Evolutionary conservation across 2,888 invertebrate genomes (phyloP).

Genomic region (Microctonus brassicae): DNA sequence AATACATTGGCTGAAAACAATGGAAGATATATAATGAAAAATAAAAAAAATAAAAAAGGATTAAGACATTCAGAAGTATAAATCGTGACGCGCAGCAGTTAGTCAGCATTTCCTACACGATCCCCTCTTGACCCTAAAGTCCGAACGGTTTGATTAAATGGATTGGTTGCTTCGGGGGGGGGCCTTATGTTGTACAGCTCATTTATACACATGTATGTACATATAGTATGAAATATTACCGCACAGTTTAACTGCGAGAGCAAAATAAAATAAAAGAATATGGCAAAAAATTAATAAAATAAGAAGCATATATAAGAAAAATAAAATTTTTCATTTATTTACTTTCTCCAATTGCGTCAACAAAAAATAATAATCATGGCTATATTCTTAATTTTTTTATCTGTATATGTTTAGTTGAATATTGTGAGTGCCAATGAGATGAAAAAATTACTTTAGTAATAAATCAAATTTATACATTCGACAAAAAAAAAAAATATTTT

Average conservation of each 20-base stretch:
- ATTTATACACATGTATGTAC: background rate
- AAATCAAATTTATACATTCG: no score
- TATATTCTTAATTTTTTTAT: background rate
- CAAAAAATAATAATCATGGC: background rate
- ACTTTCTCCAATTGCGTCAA: background rate
- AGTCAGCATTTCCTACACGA: background rate
- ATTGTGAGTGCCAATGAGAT: background rate
- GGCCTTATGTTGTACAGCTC: background rate
- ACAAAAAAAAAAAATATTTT: background rate
- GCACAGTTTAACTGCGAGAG: background rate
- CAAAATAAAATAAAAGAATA: background rate
- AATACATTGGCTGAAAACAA: no score
- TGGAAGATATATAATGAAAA: no score
- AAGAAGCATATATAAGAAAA: background rate
- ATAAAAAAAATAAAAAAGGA: background rate
- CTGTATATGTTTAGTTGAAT: background rate
- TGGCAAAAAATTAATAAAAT: background rate
- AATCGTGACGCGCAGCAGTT: slow-evolving; percentile 2
- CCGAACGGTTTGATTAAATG: slow-evolving; percentile 33
- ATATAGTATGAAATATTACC: background rate
- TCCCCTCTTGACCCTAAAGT: slow-evolving; percentile 20
- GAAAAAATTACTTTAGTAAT: no score
- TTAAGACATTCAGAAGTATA: slow-evolving; percentile 1
- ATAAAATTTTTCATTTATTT: background rate
- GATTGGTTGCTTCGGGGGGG: slow-evolving; percentile 19